Evolutionary conservation across 2,888 invertebrate genomes (phyloP).

Genomic region (Ganaspis brasiliensis): DNA sequence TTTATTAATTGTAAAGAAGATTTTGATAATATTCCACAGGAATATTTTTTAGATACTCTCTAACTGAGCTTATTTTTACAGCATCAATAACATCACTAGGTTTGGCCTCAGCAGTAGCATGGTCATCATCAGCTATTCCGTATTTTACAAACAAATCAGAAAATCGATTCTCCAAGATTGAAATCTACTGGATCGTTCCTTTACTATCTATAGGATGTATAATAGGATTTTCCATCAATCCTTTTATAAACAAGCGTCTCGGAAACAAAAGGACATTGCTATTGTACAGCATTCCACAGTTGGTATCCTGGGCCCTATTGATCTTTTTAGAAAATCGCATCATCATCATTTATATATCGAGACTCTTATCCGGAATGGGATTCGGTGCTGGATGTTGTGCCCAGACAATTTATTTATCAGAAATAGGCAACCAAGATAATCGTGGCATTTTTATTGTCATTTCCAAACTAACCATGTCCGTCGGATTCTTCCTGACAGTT

Average conservation of each 20-base stretch:
- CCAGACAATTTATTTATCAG: conserved; percentile 83
- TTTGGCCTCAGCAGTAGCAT: conserved; percentile 61
- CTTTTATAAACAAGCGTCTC: conserved; percentile 69
- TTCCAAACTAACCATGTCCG: conserved; percentile 81
- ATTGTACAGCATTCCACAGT: conserved; percentile 69
- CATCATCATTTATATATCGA: conserved; percentile 75
- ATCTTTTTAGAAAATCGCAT: conserved; percentile 64
- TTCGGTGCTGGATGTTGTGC: conserved; percentile 79
- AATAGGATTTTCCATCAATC: conserved; percentile 69
- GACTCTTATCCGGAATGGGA: conserved; percentile 81
- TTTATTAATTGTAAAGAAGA: no score
- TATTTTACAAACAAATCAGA: conserved; percentile 66
- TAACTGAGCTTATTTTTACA: no score
- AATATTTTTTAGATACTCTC: no score
- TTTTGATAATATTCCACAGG: no score
- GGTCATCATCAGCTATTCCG: conserved; percentile 74
- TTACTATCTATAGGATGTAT: conserved; percentile 71
- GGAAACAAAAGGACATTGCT: conserved; percentile 73
- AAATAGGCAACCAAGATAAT: conserved; percentile 83
- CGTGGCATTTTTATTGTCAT: conserved; percentile 83
- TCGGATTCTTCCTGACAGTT: conserved; percentile 76
- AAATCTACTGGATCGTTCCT: conserved; percentile 74
- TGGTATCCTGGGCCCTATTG: conserved; percentile 72
- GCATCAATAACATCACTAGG: not conserved
- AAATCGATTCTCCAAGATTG: conserved; percentile 67